Evolutionary conservation across 2,888 invertebrate genomes (phyloP).

Genomic region (Meliscaeva auricollis): DNA sequence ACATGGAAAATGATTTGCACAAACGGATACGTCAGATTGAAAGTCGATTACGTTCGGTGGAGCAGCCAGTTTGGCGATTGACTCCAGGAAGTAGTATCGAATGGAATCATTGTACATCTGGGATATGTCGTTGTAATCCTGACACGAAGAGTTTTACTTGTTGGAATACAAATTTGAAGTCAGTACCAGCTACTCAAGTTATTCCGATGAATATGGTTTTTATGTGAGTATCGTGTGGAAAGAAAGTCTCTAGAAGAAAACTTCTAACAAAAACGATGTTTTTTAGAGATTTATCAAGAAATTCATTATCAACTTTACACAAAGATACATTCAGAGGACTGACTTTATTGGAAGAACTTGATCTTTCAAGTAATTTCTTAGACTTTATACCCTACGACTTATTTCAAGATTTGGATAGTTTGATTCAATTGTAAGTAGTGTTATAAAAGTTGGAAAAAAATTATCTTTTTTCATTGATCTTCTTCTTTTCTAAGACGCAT

Average conservation of each 20-base stretch:
- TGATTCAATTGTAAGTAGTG: slow-evolving; percentile 86
- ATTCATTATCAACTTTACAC: slow-evolving; percentile 87
- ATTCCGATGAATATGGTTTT: slow-evolving; percentile 87
- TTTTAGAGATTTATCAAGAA: slow-evolving; percentile 88
- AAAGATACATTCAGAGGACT: slow-evolving; percentile 87
- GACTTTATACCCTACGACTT: slow-evolving; percentile 87
- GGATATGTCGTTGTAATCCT: slow-evolving; percentile 87
- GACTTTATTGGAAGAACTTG: slow-evolving; percentile 86
- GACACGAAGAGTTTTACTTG: slow-evolving; percentile 88
- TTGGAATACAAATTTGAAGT: slow-evolving; percentile 86
- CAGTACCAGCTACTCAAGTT: slow-evolving; percentile 86
- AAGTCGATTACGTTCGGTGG: slow-evolving; percentile 86
- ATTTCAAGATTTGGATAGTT: slow-evolving; percentile 86
- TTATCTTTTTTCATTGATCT: background rate
- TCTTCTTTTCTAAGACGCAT: slow-evolving; percentile 85
- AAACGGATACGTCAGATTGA: slow-evolving; percentile 85
- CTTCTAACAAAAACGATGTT: no score
- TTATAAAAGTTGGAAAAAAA: background rate
- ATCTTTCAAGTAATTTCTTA: slow-evolving; percentile 88
- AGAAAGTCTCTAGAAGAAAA: background rate
- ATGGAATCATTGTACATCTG: slow-evolving; percentile 87
- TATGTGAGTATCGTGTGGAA: slow-evolving; percentile 85
- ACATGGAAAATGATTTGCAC: slow-evolving; percentile 78
- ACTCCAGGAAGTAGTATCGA: slow-evolving; percentile 84
- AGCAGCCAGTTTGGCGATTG: slow-evolving; percentile 88